Conservation (phyloP, 2,113 vertebrate species). For the Montifringilla adamsi region DNA sequence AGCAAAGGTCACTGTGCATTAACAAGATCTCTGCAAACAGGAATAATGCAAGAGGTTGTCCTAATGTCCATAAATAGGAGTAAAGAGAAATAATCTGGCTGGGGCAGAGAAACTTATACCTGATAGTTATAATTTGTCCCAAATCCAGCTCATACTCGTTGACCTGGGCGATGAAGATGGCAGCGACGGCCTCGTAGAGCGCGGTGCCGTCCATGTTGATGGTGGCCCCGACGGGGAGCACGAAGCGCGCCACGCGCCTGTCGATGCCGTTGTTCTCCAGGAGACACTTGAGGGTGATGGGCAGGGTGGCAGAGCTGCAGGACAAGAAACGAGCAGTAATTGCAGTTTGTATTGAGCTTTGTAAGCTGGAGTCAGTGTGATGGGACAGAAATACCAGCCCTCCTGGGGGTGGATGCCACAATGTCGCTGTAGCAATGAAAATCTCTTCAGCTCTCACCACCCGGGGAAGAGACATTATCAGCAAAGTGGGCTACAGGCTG, state of each 20-base stretch:
- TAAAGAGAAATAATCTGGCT: not conserved
- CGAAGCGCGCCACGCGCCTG: slow-evolving; percentile 83
- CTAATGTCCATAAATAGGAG: rapidly evolving
- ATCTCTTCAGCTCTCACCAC: not conserved
- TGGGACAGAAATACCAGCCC: not conserved
- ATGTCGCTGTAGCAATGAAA: rapidly evolving
- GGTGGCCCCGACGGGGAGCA: slow-evolving; percentile 85
- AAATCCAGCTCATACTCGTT: slow-evolving; percentile 87
- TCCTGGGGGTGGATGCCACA: too few species aligned
- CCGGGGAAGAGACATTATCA: rapidly evolving
- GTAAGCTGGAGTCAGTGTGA: rapidly evolving
- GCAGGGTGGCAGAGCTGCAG: slow-evolving; percentile 85
- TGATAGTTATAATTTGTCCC: slow-evolving; percentile 87
- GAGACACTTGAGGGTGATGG: slow-evolving; percentile 90
- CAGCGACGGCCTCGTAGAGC: slow-evolving; percentile 85
- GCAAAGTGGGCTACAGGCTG: not conserved
- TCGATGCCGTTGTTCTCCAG: slow-evolving; percentile 87
- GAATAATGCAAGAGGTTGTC: not conserved
- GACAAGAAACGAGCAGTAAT: not conserved
- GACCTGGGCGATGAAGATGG: slow-evolving; percentile 89
- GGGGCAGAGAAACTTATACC: slow-evolving; percentile 61
- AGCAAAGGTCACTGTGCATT: not conserved
- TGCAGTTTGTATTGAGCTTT: not conserved
- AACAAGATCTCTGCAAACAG: not conserved
- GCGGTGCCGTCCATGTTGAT: slow-evolving; percentile 91